Base-by-base conservation (phyloP, 1,140 invertebrate genomes). In the Temnothorax curvispinosus region DNA sequence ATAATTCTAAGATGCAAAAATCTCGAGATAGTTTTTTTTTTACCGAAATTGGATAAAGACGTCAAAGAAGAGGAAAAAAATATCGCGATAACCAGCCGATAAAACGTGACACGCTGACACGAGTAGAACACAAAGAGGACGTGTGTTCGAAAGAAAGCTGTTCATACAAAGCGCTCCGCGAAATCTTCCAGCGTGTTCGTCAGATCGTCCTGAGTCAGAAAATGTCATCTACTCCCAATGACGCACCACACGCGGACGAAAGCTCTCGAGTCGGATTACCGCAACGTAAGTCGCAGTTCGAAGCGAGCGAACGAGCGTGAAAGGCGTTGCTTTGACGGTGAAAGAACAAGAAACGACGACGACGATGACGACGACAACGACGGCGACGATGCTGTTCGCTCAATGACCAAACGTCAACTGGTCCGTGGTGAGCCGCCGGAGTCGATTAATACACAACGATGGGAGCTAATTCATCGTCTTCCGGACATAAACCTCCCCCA, bases 341-440 rank as follows among this genome's bases (percentile, higher is more conserved):
- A 64, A 86, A 47, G 32, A 84, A 32, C 27, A 67, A 58, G 47
- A 9, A 15, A 47, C n/a, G 27, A 38, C 15, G 27, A 32, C 50
- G 11, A 47, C n/a, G 27, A 38, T 8, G 27, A 32, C 50, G 11
- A 50, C 71, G 77, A 56, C 32, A 15, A 21, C 56, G n/a, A 74
- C 52, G 75, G 41, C 27, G 21, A 58, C 64, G 81, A 86, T 85
- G 76, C 56, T 82, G 62, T 71, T 35, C 58, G 76, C 35, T 80
- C 90, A 85, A 89, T 90, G 92, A 90, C 88, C 82, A 85, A 89
- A 91, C 89, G 84, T 88, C 88, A 82, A 92, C 91, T 92, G 91
- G 87, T 89, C 77, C 85, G 84, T 85, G 78, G 74, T 72, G 84
- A 65, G 71, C 56, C 64, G 84, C 65, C 77, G 44, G 62, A 87